Conservation (phyloP, 2,888 invertebrate genomes). For the Heliconius charithonia region DNA sequence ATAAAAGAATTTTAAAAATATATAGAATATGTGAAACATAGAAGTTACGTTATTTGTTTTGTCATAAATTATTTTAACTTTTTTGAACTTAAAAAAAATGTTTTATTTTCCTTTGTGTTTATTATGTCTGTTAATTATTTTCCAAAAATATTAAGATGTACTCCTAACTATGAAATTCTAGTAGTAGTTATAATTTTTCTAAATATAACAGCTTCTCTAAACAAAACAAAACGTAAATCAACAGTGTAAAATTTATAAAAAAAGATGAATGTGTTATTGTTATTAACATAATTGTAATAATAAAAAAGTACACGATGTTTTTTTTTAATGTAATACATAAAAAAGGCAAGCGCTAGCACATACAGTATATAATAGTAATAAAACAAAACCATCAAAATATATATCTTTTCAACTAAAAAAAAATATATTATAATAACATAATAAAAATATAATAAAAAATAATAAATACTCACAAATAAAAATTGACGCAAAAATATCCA, state of each 20-base stretch:
- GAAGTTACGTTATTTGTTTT: too few species aligned
- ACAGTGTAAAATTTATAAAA: not conserved
- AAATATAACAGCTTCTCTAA: too few species aligned
- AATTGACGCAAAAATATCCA: slow-evolving; percentile 34
- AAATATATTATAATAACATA: not conserved
- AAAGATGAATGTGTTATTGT: not conserved
- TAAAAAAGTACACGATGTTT: too few species aligned
- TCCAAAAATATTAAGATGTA: too few species aligned
- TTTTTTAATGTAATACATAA: too few species aligned
- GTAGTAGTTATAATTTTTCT: not conserved
- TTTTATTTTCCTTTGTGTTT: too few species aligned
- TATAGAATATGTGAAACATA: too few species aligned
- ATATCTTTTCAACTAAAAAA: not conserved
- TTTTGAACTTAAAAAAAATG: too few species aligned
- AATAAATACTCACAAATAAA: slow-evolving; percentile 38
- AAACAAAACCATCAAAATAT: not conserved
- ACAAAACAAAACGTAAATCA: not conserved
- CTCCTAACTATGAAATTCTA: not conserved
- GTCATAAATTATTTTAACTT: too few species aligned
- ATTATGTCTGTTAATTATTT: too few species aligned
- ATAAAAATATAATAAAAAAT: not conserved
- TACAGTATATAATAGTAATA: not conserved
- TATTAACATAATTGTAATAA: too few species aligned
- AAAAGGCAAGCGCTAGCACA: slow-evolving; percentile 6
- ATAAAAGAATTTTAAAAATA: too few species aligned